phyloP scores from a whole-genome alignment of 2,113 vertebrate species.

The Xenopus borealis region DNA sequence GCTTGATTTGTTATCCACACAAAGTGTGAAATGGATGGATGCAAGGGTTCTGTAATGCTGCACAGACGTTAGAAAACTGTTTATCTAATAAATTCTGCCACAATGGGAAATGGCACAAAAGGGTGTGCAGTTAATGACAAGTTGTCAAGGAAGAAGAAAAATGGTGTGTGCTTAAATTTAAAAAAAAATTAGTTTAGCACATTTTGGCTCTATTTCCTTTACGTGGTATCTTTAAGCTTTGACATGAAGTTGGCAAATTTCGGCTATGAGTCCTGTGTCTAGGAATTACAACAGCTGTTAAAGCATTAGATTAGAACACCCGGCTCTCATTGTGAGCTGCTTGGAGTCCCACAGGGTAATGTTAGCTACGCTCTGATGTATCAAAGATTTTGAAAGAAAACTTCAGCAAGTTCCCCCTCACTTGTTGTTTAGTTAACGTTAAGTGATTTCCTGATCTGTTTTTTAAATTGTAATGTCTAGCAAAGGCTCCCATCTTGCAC shows the following conservation, averaged over 20 bases:
- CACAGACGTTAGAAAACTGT: conserved; percentile 5
- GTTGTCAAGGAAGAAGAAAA: background rate
- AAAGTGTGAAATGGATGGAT: conserved; percentile 42
- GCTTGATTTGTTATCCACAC: background rate
- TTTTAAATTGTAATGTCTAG: conserved; percentile 38
- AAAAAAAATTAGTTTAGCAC: background rate
- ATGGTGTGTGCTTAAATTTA: background rate
- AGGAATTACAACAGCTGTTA: conserved; percentile 48
- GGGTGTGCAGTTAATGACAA: conserved; percentile 9
- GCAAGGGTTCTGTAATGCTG: conserved; percentile 7
- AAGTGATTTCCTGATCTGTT: conserved; percentile 48
- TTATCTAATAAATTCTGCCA: conserved; percentile 21
- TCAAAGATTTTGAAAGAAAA: conserved; percentile 45
- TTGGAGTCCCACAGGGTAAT: rapidly evolving
- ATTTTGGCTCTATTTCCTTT: background rate
- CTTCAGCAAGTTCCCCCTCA: conserved; percentile 25
- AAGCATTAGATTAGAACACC: conserved; percentile 33
- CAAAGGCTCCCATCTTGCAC: conserved; percentile 41
- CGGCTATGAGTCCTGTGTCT: background rate
- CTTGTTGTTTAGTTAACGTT: conserved; percentile 48
- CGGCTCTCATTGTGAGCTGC: background rate
- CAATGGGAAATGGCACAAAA: conserved; percentile 24
- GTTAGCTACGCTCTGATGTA: conserved; percentile 41
- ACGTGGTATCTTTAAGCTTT: conserved; percentile 13
- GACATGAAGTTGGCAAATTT: background rate